phyloP scores from a whole-genome alignment of 2,888 invertebrate genomes.

The Napeogenes inachia region DNA sequence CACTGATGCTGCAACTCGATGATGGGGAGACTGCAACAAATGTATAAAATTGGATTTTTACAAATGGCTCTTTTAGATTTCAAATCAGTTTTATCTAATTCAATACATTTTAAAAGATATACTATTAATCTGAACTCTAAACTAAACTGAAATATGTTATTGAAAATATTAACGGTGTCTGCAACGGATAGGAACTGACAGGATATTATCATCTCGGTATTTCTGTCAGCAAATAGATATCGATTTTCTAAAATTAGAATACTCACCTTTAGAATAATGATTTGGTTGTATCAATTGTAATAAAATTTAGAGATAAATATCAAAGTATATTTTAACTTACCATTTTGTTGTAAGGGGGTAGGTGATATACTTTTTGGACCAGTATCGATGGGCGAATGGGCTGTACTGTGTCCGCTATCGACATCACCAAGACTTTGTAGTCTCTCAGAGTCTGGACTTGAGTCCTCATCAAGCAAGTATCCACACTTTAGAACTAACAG shows the following conservation, averaged over 20 bases:
- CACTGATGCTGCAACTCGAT: slow-evolving; percentile 75
- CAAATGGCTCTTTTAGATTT: no score
- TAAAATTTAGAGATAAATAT: background rate
- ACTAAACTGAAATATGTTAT: background rate
- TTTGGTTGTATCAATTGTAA: no score
- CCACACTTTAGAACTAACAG: slow-evolving; percentile 85
- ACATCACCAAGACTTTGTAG: slow-evolving; percentile 85
- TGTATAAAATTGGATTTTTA: no score
- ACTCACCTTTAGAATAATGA: no score
- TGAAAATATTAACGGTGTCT: no score
- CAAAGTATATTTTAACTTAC: slow-evolving; percentile 37
- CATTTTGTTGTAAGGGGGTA: slow-evolving; percentile 77
- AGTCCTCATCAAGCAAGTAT: slow-evolving; percentile 87
- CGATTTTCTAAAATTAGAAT: no score
- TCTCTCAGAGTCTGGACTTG: slow-evolving; percentile 91
- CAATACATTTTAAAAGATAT: no score
- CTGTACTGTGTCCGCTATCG: slow-evolving; percentile 94
- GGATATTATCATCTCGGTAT: no score
- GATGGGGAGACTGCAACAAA: slow-evolving; percentile 72
- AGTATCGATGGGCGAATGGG: slow-evolving; percentile 89
- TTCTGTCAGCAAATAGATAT: no score
- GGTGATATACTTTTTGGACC: slow-evolving; percentile 92
- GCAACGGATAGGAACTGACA: no score
- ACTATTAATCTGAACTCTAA: no score
- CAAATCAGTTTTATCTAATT: no score